These are phyloP conservation scores for Bedellia somnulentella DNA, from an alignment of 2,888 invertebrate genomes.

Conservation along the genomic window DNA sequence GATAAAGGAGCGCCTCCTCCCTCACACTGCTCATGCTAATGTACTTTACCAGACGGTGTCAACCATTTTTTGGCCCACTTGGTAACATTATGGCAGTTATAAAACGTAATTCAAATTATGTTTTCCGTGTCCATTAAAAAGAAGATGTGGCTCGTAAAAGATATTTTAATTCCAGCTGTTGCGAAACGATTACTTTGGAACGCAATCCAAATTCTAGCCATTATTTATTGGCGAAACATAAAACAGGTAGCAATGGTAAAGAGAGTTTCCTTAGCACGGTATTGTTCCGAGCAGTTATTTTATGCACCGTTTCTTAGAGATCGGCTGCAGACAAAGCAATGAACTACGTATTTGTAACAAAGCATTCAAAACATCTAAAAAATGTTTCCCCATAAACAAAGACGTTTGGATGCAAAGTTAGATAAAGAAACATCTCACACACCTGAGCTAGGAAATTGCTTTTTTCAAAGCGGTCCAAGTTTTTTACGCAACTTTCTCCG, in stretches of 20 bases:
- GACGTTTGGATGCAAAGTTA: constrained; percentile 59
- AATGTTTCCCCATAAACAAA: constrained; percentile 57
- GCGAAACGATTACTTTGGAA: too few species aligned
- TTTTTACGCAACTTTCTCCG: constrained; percentile 57
- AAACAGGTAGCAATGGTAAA: too few species aligned
- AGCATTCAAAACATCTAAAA: constrained; percentile 55
- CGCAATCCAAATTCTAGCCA: too few species aligned
- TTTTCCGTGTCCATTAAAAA: constrained; percentile 56
- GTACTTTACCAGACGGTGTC: constrained; percentile 59
- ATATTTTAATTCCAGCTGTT: too few species aligned
- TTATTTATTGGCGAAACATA: too few species aligned
- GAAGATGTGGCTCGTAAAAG: constrained; percentile 42
- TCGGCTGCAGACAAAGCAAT: too few species aligned
- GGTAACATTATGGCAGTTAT: constrained; percentile 54
- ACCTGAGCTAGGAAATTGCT: constrained; percentile 63
- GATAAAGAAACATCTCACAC: constrained; percentile 61
- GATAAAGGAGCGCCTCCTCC: constrained; percentile 47
- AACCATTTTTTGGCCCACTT: constrained; percentile 61
- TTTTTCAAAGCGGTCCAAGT: constrained; percentile 58
- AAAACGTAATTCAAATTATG: constrained; percentile 60
- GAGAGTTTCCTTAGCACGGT: too few species aligned
- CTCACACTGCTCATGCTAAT: constrained; percentile 60
- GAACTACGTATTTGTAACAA: too few species aligned
- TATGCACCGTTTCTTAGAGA: too few species aligned
- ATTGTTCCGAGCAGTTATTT: too few species aligned